Evolutionary conservation across 2,797 vertebrate genomes (phyloP), one percentile per base, ranked within the genome.

Genomic region (Rhabdophis nuchalis): DNA sequence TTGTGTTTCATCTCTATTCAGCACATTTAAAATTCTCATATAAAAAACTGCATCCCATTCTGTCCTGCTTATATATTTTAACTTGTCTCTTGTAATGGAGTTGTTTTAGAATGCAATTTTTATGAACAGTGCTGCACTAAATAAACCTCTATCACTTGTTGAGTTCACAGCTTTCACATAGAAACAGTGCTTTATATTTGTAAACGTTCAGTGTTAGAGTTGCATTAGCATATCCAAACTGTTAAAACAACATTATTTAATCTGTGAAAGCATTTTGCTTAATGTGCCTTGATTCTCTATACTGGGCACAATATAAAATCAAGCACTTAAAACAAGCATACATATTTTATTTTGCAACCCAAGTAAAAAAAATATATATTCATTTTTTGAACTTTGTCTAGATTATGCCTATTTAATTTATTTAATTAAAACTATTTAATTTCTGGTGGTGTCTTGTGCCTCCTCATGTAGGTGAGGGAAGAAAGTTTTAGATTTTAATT

Each of bases 231-330:
- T 90, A 90, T 29, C 29, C 61, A 88, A 87, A 50, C 90, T 1
- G 58, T 93, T 95, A 95, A 92, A 93, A 4, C 1, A 29, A 92
- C 29, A 92, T 88, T 86, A 86, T 92, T 93, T 95, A 89, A 93
- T 91, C 57, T 94, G 53, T 77, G 53, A 58, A 68, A 94, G 92
- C 0, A 16, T 88, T 93, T 94, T 91, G 2, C 23, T 90, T 92
- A 93, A 90, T 92, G 13, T 14, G 29, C 91, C 87, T 92, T 68
- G 54, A 57, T 93, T 95, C 56, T n/a, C 46, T 93, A 32, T 88
- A 61, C n/a, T 46, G 53, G 46, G 18, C 46, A 54, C 14, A 36
- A 60, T 90, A 25, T 68, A 23, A 92, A 90, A n/a, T 90, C 58
- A 90, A 90, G 64, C 61, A 82, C 64, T 88, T 90, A 18, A 85